Evolutionary conservation across 2,797 vertebrate genomes (phyloP).

Genomic region (Bryconaethiops microstoma): DNA sequence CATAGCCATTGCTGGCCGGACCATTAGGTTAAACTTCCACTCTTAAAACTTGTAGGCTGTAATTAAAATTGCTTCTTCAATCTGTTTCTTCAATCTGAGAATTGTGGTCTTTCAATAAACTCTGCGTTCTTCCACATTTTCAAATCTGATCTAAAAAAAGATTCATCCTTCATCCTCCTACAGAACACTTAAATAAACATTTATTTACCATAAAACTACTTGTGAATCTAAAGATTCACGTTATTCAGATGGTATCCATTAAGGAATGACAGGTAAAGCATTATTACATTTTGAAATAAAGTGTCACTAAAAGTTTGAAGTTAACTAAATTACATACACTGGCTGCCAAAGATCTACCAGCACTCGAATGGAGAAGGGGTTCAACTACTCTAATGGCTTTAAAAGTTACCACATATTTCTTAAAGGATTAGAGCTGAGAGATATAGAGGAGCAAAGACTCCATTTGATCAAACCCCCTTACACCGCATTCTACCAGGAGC

Average conservation of each 20-base stretch:
- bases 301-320: no score
- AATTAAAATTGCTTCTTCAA: no score
- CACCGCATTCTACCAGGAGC: neutral
- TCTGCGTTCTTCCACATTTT: no score
- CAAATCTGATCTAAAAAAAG: no score
- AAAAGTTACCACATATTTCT: neutral
- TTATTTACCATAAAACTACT: neutral
- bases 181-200: neutral
- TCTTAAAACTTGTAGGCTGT: no score
- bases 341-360: neutral
- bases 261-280: neutral
- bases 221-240: no score
- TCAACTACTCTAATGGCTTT: neutral
- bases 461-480: constrained; percentile 2
- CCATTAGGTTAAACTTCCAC: no score
- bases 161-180: no score
- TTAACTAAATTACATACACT: neutral
- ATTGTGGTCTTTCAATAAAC: no score
- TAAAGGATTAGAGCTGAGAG: neutral
- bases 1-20: no score
- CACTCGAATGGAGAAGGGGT: neutral
- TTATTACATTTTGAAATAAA: neutral
- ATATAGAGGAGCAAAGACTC: neutral
- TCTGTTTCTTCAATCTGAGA: no score
- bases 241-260: neutral